Evolutionary conservation across 2,797 vertebrate genomes (phyloP).

Genomic region (Sebastes matsubarae): DNA sequence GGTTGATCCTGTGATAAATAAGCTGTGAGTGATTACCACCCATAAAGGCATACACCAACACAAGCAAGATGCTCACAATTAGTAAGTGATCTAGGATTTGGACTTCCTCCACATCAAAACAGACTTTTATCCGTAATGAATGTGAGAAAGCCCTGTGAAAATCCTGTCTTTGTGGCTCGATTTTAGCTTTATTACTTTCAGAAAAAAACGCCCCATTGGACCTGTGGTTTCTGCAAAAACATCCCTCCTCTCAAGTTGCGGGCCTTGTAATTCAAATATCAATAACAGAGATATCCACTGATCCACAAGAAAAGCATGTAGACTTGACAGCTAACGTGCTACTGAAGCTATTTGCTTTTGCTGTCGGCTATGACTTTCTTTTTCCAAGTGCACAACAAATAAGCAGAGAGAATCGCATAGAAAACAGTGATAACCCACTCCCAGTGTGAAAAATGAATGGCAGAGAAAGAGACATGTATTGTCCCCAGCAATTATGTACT

Average conservation of each 20-base stretch:
- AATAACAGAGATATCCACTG: constrained; percentile 33
- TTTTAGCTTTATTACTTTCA: constrained; percentile 14
- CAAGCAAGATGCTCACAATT: background rate
- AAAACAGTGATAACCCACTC: background rate
- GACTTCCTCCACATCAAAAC: background rate
- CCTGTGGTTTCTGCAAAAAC: constrained; percentile 43
- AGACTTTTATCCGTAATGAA: background rate
- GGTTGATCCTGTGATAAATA: background rate
- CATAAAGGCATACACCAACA: background rate
- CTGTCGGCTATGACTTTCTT: background rate
- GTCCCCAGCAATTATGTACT: background rate
- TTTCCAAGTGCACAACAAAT: background rate
- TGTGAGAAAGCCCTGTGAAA: background rate
- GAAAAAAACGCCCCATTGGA: constrained; percentile 15
- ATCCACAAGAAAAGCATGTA: constrained; percentile 21
- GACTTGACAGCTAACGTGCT: constrained; percentile 2
- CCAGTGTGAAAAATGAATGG: background rate
- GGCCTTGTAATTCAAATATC: constrained; percentile 47
- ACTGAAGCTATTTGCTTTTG: constrained; percentile 7
- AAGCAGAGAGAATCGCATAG: background rate
- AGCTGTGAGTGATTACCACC: background rate
- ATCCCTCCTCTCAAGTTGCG: constrained; percentile 32
- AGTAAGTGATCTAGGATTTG: background rate
- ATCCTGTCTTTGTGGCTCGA: background rate
- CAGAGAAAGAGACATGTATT: background rate